These are phyloP conservation scores for Xestia c-nigrum DNA, from an alignment of 2,888 invertebrate species.

Conservation along the genomic window DNA sequence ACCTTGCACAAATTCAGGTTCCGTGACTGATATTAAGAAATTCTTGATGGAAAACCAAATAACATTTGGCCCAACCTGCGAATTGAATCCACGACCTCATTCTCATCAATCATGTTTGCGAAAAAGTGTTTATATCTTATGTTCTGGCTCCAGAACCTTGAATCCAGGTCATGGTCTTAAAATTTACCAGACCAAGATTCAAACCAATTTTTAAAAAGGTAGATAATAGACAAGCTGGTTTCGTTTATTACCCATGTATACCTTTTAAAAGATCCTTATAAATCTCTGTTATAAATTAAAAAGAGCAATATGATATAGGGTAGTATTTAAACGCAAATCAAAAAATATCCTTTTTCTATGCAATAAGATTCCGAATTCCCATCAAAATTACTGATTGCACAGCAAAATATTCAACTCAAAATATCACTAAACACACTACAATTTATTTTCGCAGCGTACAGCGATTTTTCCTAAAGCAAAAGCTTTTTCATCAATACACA, in stretches of 20 bases:
- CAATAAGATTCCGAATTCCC: too few species aligned
- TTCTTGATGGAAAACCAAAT: not conserved
- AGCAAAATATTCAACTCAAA: too few species aligned
- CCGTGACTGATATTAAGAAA: not conserved
- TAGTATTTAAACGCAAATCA: too few species aligned
- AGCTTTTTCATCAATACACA: too few species aligned
- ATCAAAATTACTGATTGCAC: too few species aligned
- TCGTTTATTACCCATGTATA: not conserved
- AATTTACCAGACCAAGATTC: not conserved
- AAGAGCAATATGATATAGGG: constrained; percentile 2
- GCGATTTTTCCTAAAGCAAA: too few species aligned
- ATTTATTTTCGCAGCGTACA: too few species aligned
- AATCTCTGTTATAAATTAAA: not conserved
- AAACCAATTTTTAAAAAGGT: not conserved
- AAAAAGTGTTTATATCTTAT: not conserved
- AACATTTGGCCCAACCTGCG: not conserved
- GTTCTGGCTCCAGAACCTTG: not conserved
- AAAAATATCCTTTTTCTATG: too few species aligned
- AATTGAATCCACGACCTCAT: not conserved
- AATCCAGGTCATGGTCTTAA: not conserved
- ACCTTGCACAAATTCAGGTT: not conserved
- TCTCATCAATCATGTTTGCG: not conserved
- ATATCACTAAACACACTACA: too few species aligned
- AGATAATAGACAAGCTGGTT: not conserved
- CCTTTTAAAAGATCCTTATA: not conserved